These are phyloP conservation scores for Gymnogyps californianus DNA, from an alignment of 2,113 vertebrate species.

Conservation along the genomic window DNA sequence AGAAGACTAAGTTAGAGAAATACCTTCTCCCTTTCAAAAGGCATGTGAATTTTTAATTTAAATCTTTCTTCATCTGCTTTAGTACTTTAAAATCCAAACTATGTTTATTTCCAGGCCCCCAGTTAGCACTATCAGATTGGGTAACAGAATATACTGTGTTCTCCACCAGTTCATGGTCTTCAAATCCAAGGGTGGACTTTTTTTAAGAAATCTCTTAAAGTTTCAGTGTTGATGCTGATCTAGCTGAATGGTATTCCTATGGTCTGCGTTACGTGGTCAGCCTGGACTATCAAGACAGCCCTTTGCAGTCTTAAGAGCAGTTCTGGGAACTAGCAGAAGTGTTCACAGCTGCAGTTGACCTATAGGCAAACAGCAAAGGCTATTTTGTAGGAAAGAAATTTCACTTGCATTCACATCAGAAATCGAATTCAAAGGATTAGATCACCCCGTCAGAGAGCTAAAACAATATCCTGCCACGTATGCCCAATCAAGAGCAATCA, in stretches of 20 bases:
- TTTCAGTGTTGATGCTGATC: accelerated
- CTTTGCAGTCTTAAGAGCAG: background rate
- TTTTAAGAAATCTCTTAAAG: background rate
- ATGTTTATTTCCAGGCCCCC: background rate
- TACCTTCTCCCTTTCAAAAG: background rate
- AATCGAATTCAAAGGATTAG: background rate
- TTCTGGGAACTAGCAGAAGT: background rate
- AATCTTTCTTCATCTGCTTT: background rate
- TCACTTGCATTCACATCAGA: background rate
- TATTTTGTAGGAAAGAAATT: background rate
- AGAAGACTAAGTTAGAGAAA: background rate
- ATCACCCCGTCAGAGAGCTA: background rate
- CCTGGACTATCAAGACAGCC: background rate
- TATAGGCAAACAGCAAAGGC: background rate
- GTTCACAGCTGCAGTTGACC: background rate
- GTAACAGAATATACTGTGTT: background rate
- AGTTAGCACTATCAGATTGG: background rate
- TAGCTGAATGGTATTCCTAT: accelerated
- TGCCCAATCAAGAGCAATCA: background rate
- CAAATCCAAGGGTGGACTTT: background rate
- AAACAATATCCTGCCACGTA: background rate
- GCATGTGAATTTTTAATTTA: accelerated
- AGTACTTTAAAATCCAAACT: background rate
- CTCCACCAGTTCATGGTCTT: background rate
- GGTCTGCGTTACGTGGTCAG: accelerated